These are phyloP conservation scores for Acleris laterana DNA, from an alignment of 2,888 invertebrate species.

Conservation along the genomic window DNA sequence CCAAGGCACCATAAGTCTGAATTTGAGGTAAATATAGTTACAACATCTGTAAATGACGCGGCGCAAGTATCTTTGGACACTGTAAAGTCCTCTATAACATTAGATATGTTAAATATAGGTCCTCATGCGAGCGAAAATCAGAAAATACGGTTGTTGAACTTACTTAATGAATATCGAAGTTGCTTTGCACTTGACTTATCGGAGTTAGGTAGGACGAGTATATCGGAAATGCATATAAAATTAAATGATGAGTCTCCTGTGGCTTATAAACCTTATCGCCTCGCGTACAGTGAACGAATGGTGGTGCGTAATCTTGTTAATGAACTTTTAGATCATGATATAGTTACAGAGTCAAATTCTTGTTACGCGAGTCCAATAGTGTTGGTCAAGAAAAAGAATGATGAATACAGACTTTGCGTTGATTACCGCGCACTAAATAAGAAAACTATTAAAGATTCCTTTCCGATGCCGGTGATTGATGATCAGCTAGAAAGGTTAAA, in stretches of 20 bases:
- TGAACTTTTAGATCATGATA: conserved; percentile 5
- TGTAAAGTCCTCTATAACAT: neutral
- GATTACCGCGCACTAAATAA: conserved; percentile 40
- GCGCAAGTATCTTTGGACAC: neutral
- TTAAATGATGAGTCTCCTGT: conserved; percentile 8
- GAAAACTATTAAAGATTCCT: conserved; percentile 46
- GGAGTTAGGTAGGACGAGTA: conserved; percentile 1
- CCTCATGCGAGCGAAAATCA: neutral
- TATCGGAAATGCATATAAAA: conserved; percentile 7
- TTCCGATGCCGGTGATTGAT: conserved; percentile 47
- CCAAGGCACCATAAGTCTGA: neutral
- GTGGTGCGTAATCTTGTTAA: conserved; percentile 2
- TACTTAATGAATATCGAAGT: conserved; percentile 1
- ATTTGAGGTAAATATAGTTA: neutral
- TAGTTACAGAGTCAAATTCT: conserved; percentile 7
- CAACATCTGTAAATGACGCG: neutral
- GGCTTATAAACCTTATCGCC: conserved; percentile 9
- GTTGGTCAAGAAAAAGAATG: conserved; percentile 42
- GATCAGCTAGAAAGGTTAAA: conserved; percentile 48
- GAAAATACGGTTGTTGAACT: neutral
- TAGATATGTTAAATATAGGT: conserved; percentile 5
- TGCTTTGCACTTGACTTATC: conserved; percentile 4
- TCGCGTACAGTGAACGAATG: conserved; percentile 4
- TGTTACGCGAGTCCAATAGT: conserved; percentile 7
- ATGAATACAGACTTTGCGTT: conserved; percentile 42